phyloP scores from a whole-genome alignment of 64 coral and sea anemone species.

The Pocillopora verrucosa region DNA sequence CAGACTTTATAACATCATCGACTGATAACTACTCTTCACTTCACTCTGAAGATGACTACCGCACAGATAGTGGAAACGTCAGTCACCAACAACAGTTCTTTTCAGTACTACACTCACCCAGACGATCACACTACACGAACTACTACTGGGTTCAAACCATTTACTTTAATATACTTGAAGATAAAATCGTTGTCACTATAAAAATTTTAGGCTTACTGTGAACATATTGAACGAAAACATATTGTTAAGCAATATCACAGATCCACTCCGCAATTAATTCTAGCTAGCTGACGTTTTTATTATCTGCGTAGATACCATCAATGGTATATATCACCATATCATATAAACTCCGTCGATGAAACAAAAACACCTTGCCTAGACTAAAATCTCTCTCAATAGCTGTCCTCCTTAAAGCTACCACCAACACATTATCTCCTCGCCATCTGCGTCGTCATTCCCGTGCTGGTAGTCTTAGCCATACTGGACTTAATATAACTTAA shows the following conservation, averaged over 20 bases:
- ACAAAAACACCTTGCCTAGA: background rate
- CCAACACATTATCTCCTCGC: background rate
- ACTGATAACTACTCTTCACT: no score
- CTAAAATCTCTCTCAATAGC: background rate
- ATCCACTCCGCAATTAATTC: background rate
- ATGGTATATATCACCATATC: background rate
- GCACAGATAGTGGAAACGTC: no score
- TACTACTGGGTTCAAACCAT: no score
- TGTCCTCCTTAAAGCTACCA: background rate
- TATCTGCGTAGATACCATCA: background rate
- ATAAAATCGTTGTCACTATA: no score
- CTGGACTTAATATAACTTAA: background rate
- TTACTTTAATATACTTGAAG: no score
- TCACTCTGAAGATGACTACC: no score
- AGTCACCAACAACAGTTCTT: no score
- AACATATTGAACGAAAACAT: no score
- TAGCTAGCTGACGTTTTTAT: background rate
- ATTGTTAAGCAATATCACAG: background rate
- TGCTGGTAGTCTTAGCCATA: constrained; percentile 3
- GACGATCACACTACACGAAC: no score
- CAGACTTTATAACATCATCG: no score
- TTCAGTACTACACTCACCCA: no score
- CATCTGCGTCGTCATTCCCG: constrained; percentile 16
- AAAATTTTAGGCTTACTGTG: no score
- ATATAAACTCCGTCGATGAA: background rate